These are phyloP conservation scores for Heptranchias perlo DNA, from an alignment of 2,113 vertebrate species.

Conservation along the genomic window DNA sequence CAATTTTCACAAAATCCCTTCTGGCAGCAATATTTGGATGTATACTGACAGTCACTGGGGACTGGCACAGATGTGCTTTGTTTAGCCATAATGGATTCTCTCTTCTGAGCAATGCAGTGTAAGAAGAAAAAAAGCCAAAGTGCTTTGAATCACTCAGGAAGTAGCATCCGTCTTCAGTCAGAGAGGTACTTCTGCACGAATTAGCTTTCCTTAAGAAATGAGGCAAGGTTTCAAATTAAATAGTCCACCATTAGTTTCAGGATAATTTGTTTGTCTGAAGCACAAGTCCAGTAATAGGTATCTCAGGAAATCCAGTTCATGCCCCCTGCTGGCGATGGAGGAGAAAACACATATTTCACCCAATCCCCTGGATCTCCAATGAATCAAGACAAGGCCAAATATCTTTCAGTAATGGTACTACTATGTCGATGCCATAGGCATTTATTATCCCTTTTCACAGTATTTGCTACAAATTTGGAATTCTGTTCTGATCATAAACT, in stretches of 20 bases:
- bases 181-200: neutral
- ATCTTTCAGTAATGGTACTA: neutral
- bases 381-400: neutral
- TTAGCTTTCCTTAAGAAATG: constrained; percentile 10
- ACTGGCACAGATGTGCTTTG: constrained; percentile 56
- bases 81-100: constrained; percentile 55
- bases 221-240: constrained; percentile 27
- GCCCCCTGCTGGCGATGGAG: constrained; percentile 6
- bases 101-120: constrained; percentile 39
- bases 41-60: constrained; percentile 54
- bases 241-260: neutral
- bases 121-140: neutral
- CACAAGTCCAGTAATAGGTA: neutral
- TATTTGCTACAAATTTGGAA: neutral
- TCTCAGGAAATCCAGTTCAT: neutral
- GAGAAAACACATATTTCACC: neutral
- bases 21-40: constrained; percentile 59
- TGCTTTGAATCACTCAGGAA: constrained; percentile 3
- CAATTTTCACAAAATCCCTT: constrained; percentile 55
- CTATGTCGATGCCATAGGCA: neutral
- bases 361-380: neutral
- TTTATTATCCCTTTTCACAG: neutral
- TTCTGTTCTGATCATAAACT: neutral
- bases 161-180: neutral
- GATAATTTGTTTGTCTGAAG: neutral